These are phyloP conservation scores for Redunca redunca DNA, from an alignment of 2,113 vertebrate genomes.

Conservation along the genomic window DNA sequence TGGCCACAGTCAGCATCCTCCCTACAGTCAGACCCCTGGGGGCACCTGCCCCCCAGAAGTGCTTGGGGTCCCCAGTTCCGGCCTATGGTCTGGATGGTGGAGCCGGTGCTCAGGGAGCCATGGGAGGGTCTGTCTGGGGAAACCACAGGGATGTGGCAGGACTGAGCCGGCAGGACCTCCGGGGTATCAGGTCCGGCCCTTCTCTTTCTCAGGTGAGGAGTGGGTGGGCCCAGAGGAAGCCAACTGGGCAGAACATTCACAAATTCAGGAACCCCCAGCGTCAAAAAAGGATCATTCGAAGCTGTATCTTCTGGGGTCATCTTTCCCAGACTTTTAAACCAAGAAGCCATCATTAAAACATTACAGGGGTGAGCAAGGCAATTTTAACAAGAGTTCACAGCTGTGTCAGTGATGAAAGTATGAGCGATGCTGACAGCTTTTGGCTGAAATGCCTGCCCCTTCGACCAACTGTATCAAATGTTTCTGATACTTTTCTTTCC, in stretches of 20 bases:
- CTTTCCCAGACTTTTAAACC: background rate
- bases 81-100: background rate
- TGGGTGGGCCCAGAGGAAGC: background rate
- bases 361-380: background rate
- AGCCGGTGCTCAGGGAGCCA: background rate
- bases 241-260: background rate
- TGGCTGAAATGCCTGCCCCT: background rate
- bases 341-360: background rate
- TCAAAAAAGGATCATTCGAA: background rate
- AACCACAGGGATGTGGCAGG: background rate
- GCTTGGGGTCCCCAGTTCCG: fast-evolving
- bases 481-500: background rate
- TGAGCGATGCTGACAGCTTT: background rate
- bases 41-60: background rate
- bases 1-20: background rate
- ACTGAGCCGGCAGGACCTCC: background rate
- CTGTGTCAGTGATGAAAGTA: background rate
- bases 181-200: background rate
- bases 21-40: background rate
- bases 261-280: background rate
- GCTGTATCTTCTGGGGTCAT: background rate
- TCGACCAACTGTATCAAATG: background rate
- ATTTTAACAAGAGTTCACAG: background rate
- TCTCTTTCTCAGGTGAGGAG: background rate
- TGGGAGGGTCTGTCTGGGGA: background rate